A percentile compares a stretch with the other conserved stretches of the same genome.
phyloP scores from a whole-genome alignment of 2,113 vertebrate genomes.

The Sula dactylatra region DNA sequence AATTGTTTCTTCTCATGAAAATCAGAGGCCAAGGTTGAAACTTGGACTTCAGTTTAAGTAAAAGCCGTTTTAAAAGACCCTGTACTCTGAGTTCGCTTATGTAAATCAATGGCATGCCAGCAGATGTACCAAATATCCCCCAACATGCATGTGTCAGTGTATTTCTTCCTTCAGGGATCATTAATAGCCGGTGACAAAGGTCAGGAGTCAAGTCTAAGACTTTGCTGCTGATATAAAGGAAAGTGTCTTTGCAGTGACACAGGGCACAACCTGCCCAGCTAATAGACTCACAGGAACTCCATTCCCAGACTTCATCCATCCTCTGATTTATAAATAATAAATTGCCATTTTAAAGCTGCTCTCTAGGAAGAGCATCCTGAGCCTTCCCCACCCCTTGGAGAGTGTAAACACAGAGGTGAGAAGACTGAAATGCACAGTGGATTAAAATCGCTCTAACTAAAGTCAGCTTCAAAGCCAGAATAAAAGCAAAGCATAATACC shows the following conservation, averaged over 20 bases:
- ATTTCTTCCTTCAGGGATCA: conserved; percentile 42
- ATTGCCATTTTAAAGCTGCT: background rate
- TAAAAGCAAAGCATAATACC: background rate
- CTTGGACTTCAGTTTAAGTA: background rate
- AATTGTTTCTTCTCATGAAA: background rate
- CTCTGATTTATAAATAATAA: conserved; percentile 44
- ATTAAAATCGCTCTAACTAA: background rate
- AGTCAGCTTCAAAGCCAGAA: background rate
- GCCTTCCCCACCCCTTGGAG: background rate
- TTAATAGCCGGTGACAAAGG: conserved; percentile 40
- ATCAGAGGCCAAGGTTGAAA: background rate
- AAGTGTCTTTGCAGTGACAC: background rate
- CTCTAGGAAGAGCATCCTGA: conserved; percentile 3
- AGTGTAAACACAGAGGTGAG: background rate
- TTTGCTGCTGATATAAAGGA: conserved; percentile 1
- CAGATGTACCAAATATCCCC: background rate
- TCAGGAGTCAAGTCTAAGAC: conserved; percentile 31
- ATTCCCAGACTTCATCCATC: background rate
- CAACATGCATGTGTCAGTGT: background rate
- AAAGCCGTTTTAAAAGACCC: background rate
- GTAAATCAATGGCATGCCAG: background rate
- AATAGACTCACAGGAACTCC: conserved; percentile 23
- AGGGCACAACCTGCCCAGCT: conserved; percentile 28
- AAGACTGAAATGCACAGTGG: background rate
- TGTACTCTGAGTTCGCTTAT: background rate